Base-by-base conservation (phyloP, 2,797 vertebrate genomes). In the Euphonia xanthogaster region DNA sequence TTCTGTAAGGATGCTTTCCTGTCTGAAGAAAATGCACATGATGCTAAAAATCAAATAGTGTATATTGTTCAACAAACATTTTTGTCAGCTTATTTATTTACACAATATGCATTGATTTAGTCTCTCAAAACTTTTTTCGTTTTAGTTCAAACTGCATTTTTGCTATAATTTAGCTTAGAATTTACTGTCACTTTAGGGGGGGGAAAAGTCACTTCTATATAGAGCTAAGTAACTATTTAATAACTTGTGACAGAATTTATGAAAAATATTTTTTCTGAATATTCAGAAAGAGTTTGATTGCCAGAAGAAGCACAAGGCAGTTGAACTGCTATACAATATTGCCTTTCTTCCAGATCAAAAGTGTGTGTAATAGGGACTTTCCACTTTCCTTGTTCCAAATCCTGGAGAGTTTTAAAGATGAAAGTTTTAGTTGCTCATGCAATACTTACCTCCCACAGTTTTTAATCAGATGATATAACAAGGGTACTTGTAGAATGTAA, bases 61-160 rank as follows among this genome's bases (percentile, higher is more conserved):
- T 18, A 18, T 25, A 14, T 47, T 20, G 5, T 47, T 80, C 7
- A 77, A 44, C 7, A 54, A 60, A 55, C 0, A 3, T 20, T 61
- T 22, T 33, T 31, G 14, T 48, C 21, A 39, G 53, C 3, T 37
- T 18, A 18, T 15, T 80, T 60, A 4, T 68, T 55, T 44, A 27
- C 37, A 60, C 35, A 31, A 12, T 4, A 10, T 19, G 2, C 4
- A 47, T 5, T 66, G 2, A 17, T 83, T 68, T 54, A 37, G 3
- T 63, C 1, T 35, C 33, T 51, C 13, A 61, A 50, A 51, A 21
- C 1, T 0, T 7, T 55, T 48, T 28, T 28, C 3, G 3, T 57
- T 81, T 48, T 47, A 4, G 1, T 48, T 73, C 57, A 53, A 61
- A 27, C 6, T 8, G 2, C 12, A 22, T 57, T 79, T 81, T 86